Percentiles rank a stretch among this genome's conserved stretches.
Evolutionary conservation across 2,797 vertebrate genomes (phyloP).

Genomic region (Antennarius maculatus): DNA sequence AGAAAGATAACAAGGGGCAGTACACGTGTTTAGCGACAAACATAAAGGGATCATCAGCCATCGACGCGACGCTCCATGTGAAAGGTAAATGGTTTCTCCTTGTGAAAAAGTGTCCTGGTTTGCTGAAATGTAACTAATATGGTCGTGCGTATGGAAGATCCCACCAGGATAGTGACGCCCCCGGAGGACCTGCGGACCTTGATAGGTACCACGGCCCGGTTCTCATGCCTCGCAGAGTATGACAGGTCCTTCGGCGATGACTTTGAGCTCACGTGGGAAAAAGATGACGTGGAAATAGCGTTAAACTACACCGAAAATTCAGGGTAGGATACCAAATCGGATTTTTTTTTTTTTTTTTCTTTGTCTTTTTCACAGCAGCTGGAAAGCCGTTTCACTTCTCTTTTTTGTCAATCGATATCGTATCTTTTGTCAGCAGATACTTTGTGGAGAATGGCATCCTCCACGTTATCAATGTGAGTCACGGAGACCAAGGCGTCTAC

Average conservation of each 20-base stretch:
- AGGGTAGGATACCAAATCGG: constrained; percentile 78
- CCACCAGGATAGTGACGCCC: constrained; percentile 85
- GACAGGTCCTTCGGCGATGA: constrained; percentile 87
- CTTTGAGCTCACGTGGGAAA: constrained; percentile 91
- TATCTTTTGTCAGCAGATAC: constrained; percentile 78
- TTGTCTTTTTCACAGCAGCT: constrained; percentile 8
- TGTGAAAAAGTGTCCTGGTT: constrained; percentile 2
- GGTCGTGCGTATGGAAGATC: constrained; percentile 79
- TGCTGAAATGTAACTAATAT: constrained; percentile 52
- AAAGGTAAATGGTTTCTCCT: constrained; percentile 81
- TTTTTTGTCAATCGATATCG: constrained; percentile 36
- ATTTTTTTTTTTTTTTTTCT: constrained; percentile 7
- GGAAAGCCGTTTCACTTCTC: constrained; percentile 31
- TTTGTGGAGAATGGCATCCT: constrained; percentile 84
- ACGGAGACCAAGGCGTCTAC: constrained; percentile 89
- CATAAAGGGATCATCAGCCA: constrained; percentile 83
- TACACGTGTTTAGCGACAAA: constrained; percentile 92
- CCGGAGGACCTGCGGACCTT: constrained; percentile 85
- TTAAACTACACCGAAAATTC: constrained; percentile 84
- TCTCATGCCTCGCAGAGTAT: constrained; percentile 88
- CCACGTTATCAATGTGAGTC: constrained; percentile 86
- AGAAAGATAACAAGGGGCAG: constrained; percentile 84
- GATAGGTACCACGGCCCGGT: constrained; percentile 82
- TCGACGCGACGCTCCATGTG: constrained; percentile 86
- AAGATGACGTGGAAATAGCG: constrained; percentile 82